Base-by-base conservation (phyloP, 2,113 vertebrate species). In the Bungarus multicinctus region DNA sequence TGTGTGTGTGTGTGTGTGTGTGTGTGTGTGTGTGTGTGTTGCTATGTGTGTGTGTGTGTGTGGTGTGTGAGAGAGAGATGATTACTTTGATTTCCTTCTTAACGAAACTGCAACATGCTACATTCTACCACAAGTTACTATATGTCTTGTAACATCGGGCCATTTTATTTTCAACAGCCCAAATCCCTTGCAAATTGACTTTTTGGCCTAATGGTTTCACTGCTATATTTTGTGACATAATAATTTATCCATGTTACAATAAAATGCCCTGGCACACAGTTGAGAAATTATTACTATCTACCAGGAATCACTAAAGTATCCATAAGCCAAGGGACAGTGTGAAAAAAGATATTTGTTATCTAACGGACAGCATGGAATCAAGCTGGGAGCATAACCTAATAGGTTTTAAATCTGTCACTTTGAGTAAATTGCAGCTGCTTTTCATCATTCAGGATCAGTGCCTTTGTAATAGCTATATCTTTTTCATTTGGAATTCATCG, bases 401-500 rank as follows among this genome's bases (percentile, higher is more conserved):
- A 94, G 90, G 54, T 92, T 30, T 0, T 53, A 34, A 34, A 74
- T 34, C 93, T 60, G 25, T 85, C 69, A 50, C 39, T 6, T 81
- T 1, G 1, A 0, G 1, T 47, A 94, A 91, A 85, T 85, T 43
- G 50, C 39, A 94, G 8, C 27, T 91, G 43, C 0, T 85, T 6
- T n/a, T 11, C 92, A 39, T 53, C n/a, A 54, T 74, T 95, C 43
- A 85, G 4, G 14, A 90, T 18, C 3, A 27, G 2, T 90, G 11
- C 0, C 18, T 91, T 93, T 92, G 47, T 90, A 0, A 55, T 47
- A 2, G 1, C 30, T 58, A 57, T 58, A 0, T 30, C 0, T 53
- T 91, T 94, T 94, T 91, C 0, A 52, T 92, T 94, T 94, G 53
- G 93, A 92, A 90, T 86, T 94, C 25, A 60, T 91, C 87, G 2